Evolutionary conservation across 2,888 invertebrate genomes (phyloP).

Genomic region (Furcula furcula): DNA sequence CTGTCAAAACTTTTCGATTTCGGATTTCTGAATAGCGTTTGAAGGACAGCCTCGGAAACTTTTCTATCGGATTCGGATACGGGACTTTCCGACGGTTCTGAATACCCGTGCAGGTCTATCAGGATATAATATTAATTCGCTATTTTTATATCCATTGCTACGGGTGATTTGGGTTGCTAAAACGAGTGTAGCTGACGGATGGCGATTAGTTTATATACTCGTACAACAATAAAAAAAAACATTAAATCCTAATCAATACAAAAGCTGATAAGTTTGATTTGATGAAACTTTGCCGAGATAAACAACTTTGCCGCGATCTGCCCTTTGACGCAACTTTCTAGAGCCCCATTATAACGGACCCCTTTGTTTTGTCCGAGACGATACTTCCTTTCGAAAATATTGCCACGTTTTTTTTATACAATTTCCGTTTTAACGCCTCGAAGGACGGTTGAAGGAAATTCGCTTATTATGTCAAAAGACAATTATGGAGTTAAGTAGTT

Average conservation of each 20-base stretch:
- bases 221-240: conserved; percentile 11
- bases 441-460: conserved; percentile 48
- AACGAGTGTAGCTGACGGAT: too few relatives aligned
- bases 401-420: conserved; percentile 46
- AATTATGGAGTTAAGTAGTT: conserved; percentile 8
- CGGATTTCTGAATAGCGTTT: too few relatives aligned
- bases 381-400: conserved; percentile 55
- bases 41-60: too few relatives aligned
- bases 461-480: conserved; percentile 10
- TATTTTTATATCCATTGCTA: too few relatives aligned
- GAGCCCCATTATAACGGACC: conserved; percentile 44
- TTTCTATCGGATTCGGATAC: too few relatives aligned
- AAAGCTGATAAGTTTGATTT: conserved; percentile 63
- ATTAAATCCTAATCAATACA: conserved; percentile 54
- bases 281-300: conserved; percentile 57
- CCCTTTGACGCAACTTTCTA: conserved; percentile 52
- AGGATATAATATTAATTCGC: too few relatives aligned
- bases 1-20: too few relatives aligned
- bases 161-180: too few relatives aligned
- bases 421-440: conserved; percentile 44
- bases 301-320: conserved; percentile 50
- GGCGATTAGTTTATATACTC: too few relatives aligned
- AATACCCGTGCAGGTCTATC: too few relatives aligned
- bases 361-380: conserved; percentile 63
- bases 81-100: too few relatives aligned